Percentiles rank a stretch among this genome's conserved stretches.
phyloP scores from a whole-genome alignment of 1,140 invertebrate species.

The Drosophila erecta region DNA sequence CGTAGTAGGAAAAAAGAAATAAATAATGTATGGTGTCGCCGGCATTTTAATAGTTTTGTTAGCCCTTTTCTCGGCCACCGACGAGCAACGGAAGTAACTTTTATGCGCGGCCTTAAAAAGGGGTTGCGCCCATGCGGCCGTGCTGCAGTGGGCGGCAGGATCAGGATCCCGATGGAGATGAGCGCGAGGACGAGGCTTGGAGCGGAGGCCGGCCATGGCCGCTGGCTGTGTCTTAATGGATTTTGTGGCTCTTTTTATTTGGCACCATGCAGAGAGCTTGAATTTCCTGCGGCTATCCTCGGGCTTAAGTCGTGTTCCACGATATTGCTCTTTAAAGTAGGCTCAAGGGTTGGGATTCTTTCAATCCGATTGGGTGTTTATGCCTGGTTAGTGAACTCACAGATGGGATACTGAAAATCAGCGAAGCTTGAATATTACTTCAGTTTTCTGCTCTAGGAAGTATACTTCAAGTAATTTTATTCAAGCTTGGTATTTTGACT shows the following conservation, averaged over 20 bases:
- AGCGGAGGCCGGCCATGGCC: conserved; percentile 1
- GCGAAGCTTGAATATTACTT: not conserved
- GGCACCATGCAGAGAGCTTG: conserved; percentile 58
- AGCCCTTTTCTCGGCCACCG: conserved; percentile 48
- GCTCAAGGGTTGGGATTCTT: conserved; percentile 6
- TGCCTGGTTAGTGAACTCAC: conserved; percentile 1
- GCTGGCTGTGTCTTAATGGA: conserved; percentile 64
- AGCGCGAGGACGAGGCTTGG: not conserved
- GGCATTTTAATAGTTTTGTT: conserved; percentile 82
- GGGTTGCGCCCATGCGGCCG: conserved; percentile 37
- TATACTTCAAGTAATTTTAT: no score
- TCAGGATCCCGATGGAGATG: not conserved
- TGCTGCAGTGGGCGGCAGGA: conserved; percentile 12
- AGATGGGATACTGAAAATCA: conserved; percentile 7
- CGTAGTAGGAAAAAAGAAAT: conserved; percentile 40
- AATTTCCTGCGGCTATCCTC: conserved; percentile 42
- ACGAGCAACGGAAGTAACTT: conserved; percentile 68
- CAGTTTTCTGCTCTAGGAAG: not conserved
- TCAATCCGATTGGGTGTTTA: conserved; percentile 20
- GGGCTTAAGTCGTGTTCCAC: conserved; percentile 17
- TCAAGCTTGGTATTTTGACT: no score
- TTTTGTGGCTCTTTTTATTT: conserved; percentile 78
- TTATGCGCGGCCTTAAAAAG: conserved; percentile 68
- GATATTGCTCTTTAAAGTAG: conserved; percentile 26
- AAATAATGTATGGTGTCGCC: conserved; percentile 80